Percentiles rank a stretch among this genome's conserved stretches.
Conservation (phyloP, 2,888 invertebrate species). For the Torymus texanus region DNA sequence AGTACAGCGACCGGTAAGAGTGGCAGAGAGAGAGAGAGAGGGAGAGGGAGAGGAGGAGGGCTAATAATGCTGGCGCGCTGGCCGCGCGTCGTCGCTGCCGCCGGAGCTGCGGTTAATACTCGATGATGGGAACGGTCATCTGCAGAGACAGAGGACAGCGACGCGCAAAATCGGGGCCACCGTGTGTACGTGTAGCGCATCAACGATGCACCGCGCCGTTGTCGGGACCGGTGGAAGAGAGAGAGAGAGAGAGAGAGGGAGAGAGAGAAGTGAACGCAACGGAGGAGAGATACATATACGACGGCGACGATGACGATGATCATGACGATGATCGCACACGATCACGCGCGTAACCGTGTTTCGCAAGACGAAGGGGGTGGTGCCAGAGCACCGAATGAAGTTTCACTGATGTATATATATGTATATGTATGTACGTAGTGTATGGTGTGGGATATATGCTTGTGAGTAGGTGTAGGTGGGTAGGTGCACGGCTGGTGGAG, state of each 20-base stretch:
- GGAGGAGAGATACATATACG: neutral
- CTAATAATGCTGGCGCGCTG: conserved; percentile 1
- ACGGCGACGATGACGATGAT: conserved; percentile 9
- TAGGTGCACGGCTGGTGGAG: no score
- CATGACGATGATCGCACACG: neutral
- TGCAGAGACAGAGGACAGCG: conserved; percentile 72
- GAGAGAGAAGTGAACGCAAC: neutral
- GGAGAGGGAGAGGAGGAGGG: conserved; percentile 48
- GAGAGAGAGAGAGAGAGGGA: neutral
- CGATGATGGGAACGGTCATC: conserved; percentile 76
- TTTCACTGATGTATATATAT: no score
- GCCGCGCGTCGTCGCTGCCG: conserved; percentile 53
- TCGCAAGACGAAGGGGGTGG: no score
- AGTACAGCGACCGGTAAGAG: conserved; percentile 14
- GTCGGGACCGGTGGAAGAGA: neutral
- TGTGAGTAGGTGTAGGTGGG: no score
- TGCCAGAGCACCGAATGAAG: no score
- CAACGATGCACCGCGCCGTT: no score
- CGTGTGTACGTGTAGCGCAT: neutral
- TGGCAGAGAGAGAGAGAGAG: conserved; percentile 20
- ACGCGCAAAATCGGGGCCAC: conserved; percentile 63
- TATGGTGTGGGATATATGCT: no score
- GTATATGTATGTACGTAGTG: no score
- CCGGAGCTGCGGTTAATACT: conserved; percentile 75
- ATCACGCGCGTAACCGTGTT: no score